A percentile compares a stretch with the other conserved stretches of the same genome.
These are phyloP conservation scores for Porites divaricata DNA, from an alignment of 92 coral and sea anemone genomes.

Conservation along the genomic window DNA sequence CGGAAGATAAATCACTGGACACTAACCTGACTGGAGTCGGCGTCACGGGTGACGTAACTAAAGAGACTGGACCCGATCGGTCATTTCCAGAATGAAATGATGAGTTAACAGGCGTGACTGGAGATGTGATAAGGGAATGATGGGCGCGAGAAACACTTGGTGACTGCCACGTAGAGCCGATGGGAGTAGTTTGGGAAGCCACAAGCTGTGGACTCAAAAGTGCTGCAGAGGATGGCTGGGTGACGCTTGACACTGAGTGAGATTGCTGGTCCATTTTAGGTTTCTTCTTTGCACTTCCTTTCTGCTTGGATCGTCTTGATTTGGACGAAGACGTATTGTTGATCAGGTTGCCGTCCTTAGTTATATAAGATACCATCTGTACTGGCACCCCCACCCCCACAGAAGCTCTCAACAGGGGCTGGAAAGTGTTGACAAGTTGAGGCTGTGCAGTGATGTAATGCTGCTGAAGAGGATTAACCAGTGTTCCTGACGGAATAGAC, in stretches of 20 bases:
- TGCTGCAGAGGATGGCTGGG: slow-evolving; percentile 14
- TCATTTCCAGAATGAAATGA: slow-evolving; percentile 3
- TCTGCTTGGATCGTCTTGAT: background rate
- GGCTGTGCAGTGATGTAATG: slow-evolving; percentile 20
- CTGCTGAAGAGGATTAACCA: background rate
- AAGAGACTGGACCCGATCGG: background rate
- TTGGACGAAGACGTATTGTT: background rate
- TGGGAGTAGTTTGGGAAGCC: slow-evolving; percentile 24
- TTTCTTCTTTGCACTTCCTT: slow-evolving; percentile 25
- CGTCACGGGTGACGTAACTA: slow-evolving; percentile 47
- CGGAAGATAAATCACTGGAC: slow-evolving; percentile 30
- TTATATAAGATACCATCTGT: slow-evolving; percentile 15
- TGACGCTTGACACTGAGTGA: background rate
- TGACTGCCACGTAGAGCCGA: slow-evolving; percentile 10
- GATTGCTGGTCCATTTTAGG: slow-evolving; percentile 6
- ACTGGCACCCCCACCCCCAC: slow-evolving; percentile 15
- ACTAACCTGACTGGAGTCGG: slow-evolving; percentile 34
- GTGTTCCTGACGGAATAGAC: slow-evolving; percentile 9
- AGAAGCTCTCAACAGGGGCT: slow-evolving; percentile 1
- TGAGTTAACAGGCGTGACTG: slow-evolving; percentile 11
- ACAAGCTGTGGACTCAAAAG: slow-evolving; percentile 2
- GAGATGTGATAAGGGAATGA: slow-evolving; percentile 39
- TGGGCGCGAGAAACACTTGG: slow-evolving; percentile 23
- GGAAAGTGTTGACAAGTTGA: slow-evolving; percentile 12
- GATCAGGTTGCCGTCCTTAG: slow-evolving; percentile 9